These are phyloP conservation scores for Montipora capitata DNA, from an alignment of 92 coral and sea anemone species.

Conservation along the genomic window DNA sequence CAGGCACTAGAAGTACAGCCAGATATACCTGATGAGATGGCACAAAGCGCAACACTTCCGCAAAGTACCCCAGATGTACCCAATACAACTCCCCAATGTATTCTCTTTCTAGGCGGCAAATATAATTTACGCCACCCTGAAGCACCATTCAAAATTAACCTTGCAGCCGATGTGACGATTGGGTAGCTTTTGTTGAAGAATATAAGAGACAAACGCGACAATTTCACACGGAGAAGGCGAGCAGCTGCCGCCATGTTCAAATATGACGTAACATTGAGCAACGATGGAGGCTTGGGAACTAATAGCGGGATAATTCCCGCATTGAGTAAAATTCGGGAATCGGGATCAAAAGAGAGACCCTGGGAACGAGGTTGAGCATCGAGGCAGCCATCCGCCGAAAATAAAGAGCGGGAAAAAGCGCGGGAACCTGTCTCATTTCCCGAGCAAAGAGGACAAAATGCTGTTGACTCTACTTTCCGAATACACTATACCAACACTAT, in stretches of 20 bases:
- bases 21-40: not conserved
- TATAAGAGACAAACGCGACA: conserved; percentile 42
- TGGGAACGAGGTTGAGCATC: no score
- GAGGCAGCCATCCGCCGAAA: no score
- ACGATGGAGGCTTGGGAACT: no score
- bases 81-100: conserved; percentile 29
- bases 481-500: no score
- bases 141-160: conserved; percentile 10
- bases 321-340: no score
- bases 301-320: no score
- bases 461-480: no score
- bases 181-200: conserved; percentile 15
- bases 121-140: conserved; percentile 24
- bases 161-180: not conserved
- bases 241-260: conserved; percentile 71
- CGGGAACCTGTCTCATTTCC: no score
- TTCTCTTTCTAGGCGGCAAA: conserved; percentile 45
- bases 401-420: no score
- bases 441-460: no score
- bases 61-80: conserved; percentile 57
- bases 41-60: conserved; percentile 75
- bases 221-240: conserved; percentile 31
- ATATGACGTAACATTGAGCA: conserved; percentile 40
- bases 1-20: no score
- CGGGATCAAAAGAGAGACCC: no score